phyloP scores from a whole-genome alignment of 1,140 invertebrate species.

The Akabosia matsudoensis region DNA sequence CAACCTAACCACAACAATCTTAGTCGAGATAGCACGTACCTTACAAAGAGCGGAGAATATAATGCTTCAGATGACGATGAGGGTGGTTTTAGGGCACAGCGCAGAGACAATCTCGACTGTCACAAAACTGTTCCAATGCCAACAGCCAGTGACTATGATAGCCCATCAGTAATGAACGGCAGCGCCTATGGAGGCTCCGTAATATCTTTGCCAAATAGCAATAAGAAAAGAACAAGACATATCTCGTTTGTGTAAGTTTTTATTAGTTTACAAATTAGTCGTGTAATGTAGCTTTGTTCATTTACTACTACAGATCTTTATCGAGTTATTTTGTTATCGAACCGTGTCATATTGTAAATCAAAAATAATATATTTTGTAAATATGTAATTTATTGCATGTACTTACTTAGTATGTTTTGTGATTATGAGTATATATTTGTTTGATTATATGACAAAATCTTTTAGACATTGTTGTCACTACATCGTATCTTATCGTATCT shows the following conservation, averaged over 20 bases:
- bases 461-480: neutral
- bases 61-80: slow-evolving; percentile 44
- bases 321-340: neutral
- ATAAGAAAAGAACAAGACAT: slow-evolving; percentile 45
- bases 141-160: slow-evolving; percentile 43
- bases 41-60: slow-evolving; percentile 25
- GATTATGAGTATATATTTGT: neutral
- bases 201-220: slow-evolving; percentile 43
- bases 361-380: neutral
- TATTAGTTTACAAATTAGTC: neutral
- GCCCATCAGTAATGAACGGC: slow-evolving; percentile 43
- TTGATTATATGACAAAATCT: neutral
- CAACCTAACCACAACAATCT: slow-evolving; percentile 31
- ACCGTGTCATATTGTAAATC: neutral
- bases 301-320: no score
- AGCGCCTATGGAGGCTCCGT: slow-evolving; percentile 43
- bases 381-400: neutral
- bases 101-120: slow-evolving; percentile 31
- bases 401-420: neutral
- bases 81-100: slow-evolving; percentile 38
- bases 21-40: slow-evolving; percentile 21
- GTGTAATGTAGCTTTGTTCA: neutral
- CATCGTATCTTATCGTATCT: neutral
- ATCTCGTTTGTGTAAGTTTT: slow-evolving; percentile 44
- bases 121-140: slow-evolving; percentile 45